Base-by-base conservation (phyloP, 1,140 invertebrate genomes). In the Halictus rubicundus region DNA sequence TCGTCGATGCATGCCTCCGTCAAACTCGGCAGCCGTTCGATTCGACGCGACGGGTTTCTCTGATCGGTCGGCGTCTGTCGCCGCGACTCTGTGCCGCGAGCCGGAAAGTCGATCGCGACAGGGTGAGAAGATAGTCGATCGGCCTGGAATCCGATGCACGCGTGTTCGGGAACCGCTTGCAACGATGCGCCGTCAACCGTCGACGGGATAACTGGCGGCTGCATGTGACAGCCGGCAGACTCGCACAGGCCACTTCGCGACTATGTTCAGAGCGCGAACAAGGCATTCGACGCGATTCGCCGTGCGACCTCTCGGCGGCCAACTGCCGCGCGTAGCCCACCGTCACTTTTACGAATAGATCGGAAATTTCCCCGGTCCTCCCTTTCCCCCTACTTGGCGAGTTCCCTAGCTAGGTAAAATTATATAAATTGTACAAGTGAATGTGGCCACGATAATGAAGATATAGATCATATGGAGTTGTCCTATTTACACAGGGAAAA, bases 141-240 rank as follows among this genome's bases (percentile, higher is more conserved):
- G 23, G n/a, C n/a, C 16, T 23, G n/a, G 16, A 19, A 25, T 3
- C 32, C 16, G 42, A 65, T 12, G 42, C 12, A 46, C 42, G 42
- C 61, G 12, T 32, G 16, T 46, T 19, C 6, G 19, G 16, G 5
- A 25, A 12, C 6, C 9, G 59, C 39, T 5, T 19, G 14, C 4
- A 49, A 79, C 39, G 69, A 79, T 63, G 63, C 71, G 68, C 71
- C 78, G 78, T 9, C 49, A 60, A 54, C 23, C 63, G 77, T 74
- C 49, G 69, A 73, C 77, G 61, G 70, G 70, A 65, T 60, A 71
- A 79, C 77, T 79, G 77, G 64, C 71, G 14, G 16, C 54, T 76
- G 80, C 80, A 82, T 82, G 83, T 82, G 80, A 84, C 72, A 85
- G 72, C 79, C 80, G 82, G 74, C 68, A 59, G 75, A 3, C 46